A percentile compares a stretch with the other conserved stretches of the same genome.
Evolutionary conservation across 92 coral and sea anemone species (phyloP).

Genomic region (Zoanthus sociatus): DNA sequence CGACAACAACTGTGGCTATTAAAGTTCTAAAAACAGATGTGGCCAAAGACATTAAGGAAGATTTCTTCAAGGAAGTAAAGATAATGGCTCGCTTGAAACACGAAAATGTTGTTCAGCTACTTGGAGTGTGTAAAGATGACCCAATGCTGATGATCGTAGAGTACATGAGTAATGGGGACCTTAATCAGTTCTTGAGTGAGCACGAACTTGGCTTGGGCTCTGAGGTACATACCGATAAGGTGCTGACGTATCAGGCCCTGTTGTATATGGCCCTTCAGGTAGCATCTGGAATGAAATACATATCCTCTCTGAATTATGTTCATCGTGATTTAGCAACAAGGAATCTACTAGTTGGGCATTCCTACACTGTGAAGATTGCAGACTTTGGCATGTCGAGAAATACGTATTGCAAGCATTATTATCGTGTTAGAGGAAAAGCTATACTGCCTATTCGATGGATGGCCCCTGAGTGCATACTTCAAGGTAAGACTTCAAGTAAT

Average conservation of each 20-base stretch:
- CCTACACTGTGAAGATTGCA: slow-evolving; percentile 95
- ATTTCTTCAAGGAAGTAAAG: slow-evolving; percentile 98
- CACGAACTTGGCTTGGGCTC: slow-evolving; percentile 68
- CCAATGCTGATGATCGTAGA: slow-evolving; percentile 99
- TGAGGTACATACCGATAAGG: slow-evolving; percentile 63
- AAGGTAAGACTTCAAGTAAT: slow-evolving; percentile 67
- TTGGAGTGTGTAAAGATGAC: slow-evolving; percentile 95
- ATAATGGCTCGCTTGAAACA: slow-evolving; percentile 95
- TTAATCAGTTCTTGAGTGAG: slow-evolving; percentile 91
- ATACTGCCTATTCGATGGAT: slow-evolving; percentile 98
- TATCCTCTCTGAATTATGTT: slow-evolving; percentile 90
- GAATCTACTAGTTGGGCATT: slow-evolving; percentile 94
- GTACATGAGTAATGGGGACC: slow-evolving; percentile 97
- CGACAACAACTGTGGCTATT: slow-evolving; percentile 80
- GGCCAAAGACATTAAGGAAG: slow-evolving; percentile 90
- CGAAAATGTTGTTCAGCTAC: slow-evolving; percentile 85
- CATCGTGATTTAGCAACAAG: slow-evolving; percentile 98
- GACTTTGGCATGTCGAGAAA: slow-evolving; percentile 99
- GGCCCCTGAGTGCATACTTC: slow-evolving; percentile 99
- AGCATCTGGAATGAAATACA: slow-evolving; percentile 98
- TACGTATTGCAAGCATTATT: slow-evolving; percentile 95
- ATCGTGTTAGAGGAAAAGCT: slow-evolving; percentile 92
- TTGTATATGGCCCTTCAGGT: slow-evolving; percentile 91
- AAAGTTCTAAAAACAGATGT: slow-evolving; percentile 89
- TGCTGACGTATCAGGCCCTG: slow-evolving; percentile 79